Conservation (phyloP, 2,888 invertebrate genomes). For the Dryobotodes eremita region DNA sequence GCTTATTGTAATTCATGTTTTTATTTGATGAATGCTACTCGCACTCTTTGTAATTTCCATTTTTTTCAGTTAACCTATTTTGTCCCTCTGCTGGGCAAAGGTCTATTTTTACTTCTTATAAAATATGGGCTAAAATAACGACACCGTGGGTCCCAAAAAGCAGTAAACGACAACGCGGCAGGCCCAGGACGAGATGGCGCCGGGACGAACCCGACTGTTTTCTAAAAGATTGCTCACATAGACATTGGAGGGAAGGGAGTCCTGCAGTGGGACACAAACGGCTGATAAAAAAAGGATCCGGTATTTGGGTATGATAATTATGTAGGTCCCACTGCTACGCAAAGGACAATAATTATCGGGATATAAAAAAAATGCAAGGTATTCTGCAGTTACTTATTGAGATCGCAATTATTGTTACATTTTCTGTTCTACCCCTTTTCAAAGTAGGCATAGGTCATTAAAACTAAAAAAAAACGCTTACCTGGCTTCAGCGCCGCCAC, state of each 20-base stretch:
- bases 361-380: background rate
- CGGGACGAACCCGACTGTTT: no score
- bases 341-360: background rate
- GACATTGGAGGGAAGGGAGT: no score
- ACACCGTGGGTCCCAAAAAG: no score
- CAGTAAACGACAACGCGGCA: no score
- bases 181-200: no score
- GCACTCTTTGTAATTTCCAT: no score
- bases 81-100: no score
- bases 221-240: no score
- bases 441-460: background rate
- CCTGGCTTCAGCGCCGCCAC: constrained; percentile 70
- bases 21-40: background rate
- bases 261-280: no score
- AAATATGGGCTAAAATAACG: no score
- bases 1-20: background rate
- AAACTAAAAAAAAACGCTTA: constrained; percentile 55
- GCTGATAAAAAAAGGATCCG: background rate
- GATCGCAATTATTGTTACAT: background rate
- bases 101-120: no score
- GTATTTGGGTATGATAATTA: background rate
- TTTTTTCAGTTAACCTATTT: no score
- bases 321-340: background rate
- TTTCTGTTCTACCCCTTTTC: background rate
- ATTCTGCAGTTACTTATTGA: background rate